Evolutionary conservation across 1,140 invertebrate species (phyloP).

Genomic region (Drosophila punjabiensis): DNA sequence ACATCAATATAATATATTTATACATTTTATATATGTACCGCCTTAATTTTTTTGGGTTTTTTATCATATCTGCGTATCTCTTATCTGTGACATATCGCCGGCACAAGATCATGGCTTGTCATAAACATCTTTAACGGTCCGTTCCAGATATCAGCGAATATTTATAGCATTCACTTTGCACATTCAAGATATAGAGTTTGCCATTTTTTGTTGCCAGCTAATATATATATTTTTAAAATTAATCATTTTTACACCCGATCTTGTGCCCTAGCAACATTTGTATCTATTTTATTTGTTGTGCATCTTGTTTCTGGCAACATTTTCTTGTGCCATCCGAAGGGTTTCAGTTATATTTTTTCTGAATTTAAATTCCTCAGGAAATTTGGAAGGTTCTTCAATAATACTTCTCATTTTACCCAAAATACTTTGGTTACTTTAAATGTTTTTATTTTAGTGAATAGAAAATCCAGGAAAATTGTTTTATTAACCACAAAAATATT

Average conservation of each 20-base stretch:
- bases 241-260: background rate
- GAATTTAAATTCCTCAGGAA: no score
- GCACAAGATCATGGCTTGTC: conserved; percentile 17
- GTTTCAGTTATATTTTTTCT: background rate
- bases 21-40: background rate
- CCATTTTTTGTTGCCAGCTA: no score
- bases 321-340: background rate
- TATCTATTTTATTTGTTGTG: background rate
- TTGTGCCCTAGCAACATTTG: background rate
- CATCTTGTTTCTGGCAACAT: background rate
- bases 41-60: conserved; percentile 5
- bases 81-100: conserved; percentile 25
- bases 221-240: no score
- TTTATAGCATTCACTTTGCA: background rate
- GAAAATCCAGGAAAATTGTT: no score
- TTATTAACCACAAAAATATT: no score
- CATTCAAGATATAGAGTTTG: background rate
- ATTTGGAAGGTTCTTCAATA: no score
- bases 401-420: no score
- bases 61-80: conserved; percentile 21
- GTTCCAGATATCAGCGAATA: conserved; percentile 1
- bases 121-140: conserved; percentile 16
- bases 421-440: no score
- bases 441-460: no score
- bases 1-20: background rate